Evolutionary conservation across 2,797 vertebrate genomes (phyloP).

Genomic region (Botia kubotai): DNA sequence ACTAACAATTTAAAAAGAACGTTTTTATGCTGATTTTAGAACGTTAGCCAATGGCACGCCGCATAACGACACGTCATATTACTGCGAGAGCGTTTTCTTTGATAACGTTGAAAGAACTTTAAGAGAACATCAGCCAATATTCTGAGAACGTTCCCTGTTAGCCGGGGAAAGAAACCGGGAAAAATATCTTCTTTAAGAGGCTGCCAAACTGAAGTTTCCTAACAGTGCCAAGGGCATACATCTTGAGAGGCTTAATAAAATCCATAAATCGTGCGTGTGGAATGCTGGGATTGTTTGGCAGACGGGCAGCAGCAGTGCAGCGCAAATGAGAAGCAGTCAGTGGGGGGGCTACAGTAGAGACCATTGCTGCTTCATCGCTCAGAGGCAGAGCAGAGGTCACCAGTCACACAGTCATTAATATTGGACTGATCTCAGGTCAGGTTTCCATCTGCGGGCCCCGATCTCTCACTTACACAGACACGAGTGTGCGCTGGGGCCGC

Average conservation of each 20-base stretch:
- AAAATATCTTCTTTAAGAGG: conserved; percentile 61
- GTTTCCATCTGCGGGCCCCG: conserved; percentile 13
- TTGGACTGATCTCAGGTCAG: conserved; percentile 43
- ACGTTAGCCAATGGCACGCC: no score
- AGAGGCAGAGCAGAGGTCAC: conserved; percentile 31
- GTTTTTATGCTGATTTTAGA: conserved; percentile 70
- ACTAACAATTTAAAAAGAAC: background rate
- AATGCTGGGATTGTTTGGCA: conserved; percentile 65
- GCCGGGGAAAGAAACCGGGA: conserved; percentile 28
- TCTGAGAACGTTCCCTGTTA: conserved; percentile 29
- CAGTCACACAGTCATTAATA: conserved; percentile 48
- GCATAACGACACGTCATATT: no score
- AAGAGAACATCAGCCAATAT: background rate
- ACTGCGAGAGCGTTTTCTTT: no score
- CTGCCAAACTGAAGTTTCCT: conserved; percentile 62
- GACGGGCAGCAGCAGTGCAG: conserved; percentile 55
- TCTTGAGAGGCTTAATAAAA: conserved; percentile 73
- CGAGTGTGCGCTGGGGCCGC: conserved; percentile 13
- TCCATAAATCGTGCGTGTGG: conserved; percentile 70
- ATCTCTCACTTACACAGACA: conserved; percentile 17
- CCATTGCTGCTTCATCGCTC: background rate
- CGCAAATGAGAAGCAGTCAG: conserved; percentile 69
- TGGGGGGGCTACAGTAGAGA: conserved; percentile 17
- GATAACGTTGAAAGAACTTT: no score
- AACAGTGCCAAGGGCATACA: conserved; percentile 66